Percentiles rank a stretch among this genome's conserved stretches.
These are phyloP conservation scores for Axis porcinus DNA, from an alignment of 2,113 vertebrate species.

Conservation along the genomic window DNA sequence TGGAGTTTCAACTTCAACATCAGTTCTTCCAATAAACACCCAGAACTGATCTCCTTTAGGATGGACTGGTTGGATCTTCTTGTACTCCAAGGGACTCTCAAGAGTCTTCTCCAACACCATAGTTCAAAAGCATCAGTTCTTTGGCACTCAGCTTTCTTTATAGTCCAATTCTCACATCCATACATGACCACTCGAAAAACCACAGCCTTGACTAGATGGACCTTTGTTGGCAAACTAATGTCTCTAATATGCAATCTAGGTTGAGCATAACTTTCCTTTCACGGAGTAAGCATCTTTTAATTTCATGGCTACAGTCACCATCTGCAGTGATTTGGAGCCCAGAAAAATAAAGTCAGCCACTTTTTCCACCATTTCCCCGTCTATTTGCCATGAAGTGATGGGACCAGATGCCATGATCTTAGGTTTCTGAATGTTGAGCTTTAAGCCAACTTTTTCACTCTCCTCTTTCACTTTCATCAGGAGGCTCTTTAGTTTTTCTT, in stretches of 20 bases:
- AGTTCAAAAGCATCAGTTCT: not conserved
- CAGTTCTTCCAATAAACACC: not conserved
- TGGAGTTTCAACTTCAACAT: not conserved
- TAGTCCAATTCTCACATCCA: not conserved
- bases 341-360: not conserved
- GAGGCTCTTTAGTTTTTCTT: not conserved
- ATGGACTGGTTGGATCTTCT: not conserved
- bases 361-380: not conserved
- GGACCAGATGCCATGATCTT: not conserved
- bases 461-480: not conserved
- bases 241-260: not conserved
- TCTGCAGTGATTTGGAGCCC: not conserved
- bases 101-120: not conserved
- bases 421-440: not conserved
- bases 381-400: not conserved
- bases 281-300: not conserved
- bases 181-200: not conserved
- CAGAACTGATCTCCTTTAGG: not conserved
- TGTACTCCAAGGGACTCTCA: not conserved
- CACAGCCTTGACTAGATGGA: not conserved
- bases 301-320: not conserved
- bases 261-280: not conserved
- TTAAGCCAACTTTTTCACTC: not conserved
- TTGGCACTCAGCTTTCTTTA: fast-evolving
- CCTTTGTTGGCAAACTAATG: not conserved